These are phyloP conservation scores for Drosophila tristis DNA, from an alignment of 1,140 invertebrate species.

Conservation along the genomic window DNA sequence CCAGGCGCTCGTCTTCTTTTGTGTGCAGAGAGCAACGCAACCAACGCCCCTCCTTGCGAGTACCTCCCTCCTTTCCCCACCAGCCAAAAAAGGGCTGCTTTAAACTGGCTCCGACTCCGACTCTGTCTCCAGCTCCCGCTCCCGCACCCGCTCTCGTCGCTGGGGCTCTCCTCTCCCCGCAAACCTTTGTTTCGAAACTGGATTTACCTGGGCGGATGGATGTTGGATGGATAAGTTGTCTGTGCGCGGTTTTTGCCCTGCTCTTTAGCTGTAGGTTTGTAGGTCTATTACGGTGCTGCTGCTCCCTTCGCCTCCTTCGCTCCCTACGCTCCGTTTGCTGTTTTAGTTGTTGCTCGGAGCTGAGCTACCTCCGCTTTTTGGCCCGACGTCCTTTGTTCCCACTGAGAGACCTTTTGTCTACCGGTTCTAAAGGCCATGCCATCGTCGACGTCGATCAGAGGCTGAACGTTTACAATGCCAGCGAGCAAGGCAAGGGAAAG, in stretches of 20 bases:
- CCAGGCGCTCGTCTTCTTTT: too few species aligned
- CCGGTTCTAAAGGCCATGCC: constrained; percentile 50
- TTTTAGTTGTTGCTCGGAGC: constrained; percentile 8
- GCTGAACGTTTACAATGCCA: constrained; percentile 52
- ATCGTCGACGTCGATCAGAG: constrained; percentile 51
- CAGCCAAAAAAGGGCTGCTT: constrained; percentile 26
- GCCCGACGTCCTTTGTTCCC: constrained; percentile 59
- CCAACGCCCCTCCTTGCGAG: constrained; percentile 6
- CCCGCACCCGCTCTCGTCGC: too few species aligned
- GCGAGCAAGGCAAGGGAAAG: too few species aligned
- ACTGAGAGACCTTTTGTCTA: constrained; percentile 59
- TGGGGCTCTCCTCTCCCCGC: neutral
- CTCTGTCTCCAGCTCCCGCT: too few species aligned
- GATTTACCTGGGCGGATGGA: constrained; percentile 38
- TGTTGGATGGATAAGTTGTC: constrained; percentile 45
- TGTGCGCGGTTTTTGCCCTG: constrained; percentile 28
- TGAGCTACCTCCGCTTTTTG: constrained; percentile 31
- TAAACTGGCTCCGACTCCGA: constrained; percentile 52
- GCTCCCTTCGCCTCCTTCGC: neutral
- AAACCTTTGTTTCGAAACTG: constrained; percentile 54
- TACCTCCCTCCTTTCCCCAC: constrained; percentile 1
- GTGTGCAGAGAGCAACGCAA: constrained; percentile 14
- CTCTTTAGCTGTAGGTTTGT: constrained; percentile 64
- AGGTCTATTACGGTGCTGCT: constrained; percentile 67
- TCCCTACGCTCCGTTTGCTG: neutral